Base-by-base conservation (phyloP, 2,113 vertebrate genomes). In the Nerophis ophidion region DNA sequence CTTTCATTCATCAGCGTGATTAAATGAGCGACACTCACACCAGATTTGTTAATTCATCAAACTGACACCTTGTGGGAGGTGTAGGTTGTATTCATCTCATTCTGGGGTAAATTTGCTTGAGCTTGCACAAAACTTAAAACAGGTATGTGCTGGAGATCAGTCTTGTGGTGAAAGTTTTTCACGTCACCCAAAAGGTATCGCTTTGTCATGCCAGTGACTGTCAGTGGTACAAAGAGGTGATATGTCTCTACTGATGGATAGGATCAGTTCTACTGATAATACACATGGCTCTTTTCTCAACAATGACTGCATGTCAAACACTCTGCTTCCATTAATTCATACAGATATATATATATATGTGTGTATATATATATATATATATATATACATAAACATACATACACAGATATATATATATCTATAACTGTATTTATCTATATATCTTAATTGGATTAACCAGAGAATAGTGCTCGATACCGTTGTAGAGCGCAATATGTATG, bases 11-110 rank as follows among this genome's bases (percentile, higher is more conserved):
- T 84, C 72, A 77, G 40, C 38, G 67, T 84, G 82, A 87, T 82
- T 76, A 84, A 87, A 83, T 68, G 61, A 59, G 52, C 80, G 75
- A 85, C 80, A 66, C 83, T 79, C 75, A 71, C 76, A 81, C 70
- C 66, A 57, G 77, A 83, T 84, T 80, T 80, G 72, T 88, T 82
- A 85, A 86, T 88, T 84, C 67, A 82, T 89, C 86, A 86, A 81
- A 81, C 62, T 33, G 15, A 61, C 79, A 74, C 67, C 80, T 85
- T 67, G 70, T 71, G 64, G 66, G 72, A 76, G 71, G 67, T 60
- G 60, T 61, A 58, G 64, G 61, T 65, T 78, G 74, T 66, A 84
- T 89, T 82, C 79, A 87, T 89, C 79, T 85, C 66, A 62, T 81
- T 84, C 75, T 70, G 40, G 66, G 66, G 57, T 33, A 77, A 84